Evolutionary conservation across 2,888 invertebrate species (phyloP).

Genomic region (Caradrina clavipalpis): DNA sequence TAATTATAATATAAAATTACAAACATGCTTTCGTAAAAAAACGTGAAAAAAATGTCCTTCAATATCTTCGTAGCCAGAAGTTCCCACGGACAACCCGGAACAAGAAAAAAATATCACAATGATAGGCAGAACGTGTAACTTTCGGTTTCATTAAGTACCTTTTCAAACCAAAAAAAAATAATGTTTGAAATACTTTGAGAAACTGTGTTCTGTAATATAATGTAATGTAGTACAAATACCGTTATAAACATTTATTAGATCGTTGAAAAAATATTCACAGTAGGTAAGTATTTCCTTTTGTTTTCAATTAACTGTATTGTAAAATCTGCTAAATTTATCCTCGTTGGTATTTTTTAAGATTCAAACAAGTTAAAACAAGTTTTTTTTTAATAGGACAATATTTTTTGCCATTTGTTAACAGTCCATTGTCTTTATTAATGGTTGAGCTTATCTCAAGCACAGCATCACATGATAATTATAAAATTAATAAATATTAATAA

Average conservation of each 20-base stretch:
- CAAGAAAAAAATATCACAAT: not conserved
- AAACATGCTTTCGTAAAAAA: too few relatives aligned
- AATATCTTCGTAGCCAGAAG: not conserved
- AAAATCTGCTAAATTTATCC: too few relatives aligned
- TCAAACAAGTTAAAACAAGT: not conserved
- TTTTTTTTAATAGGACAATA: not conserved
- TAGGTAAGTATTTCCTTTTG: too few relatives aligned
- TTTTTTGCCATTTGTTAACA: not conserved
- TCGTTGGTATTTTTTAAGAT: not conserved
- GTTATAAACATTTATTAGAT: too few relatives aligned
- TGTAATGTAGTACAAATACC: too few relatives aligned
- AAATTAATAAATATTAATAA: not conserved
- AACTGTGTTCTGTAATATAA: not conserved
- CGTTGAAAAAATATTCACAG: too few relatives aligned
- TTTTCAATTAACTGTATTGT: too few relatives aligned
- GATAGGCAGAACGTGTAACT: not conserved
- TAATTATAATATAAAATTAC: too few relatives aligned
- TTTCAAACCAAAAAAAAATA: not conserved
- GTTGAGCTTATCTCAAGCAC: not conserved
- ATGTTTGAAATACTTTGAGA: not conserved
- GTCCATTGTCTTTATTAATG: constrained; percentile 12
- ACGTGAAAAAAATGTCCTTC: not conserved
- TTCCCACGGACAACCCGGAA: not conserved
- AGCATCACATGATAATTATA: constrained; percentile 19
- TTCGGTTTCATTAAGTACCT: not conserved